These are phyloP conservation scores for Parazoanthus swiftii DNA, from an alignment of 92 coral and sea anemone species.

Conservation along the genomic window DNA sequence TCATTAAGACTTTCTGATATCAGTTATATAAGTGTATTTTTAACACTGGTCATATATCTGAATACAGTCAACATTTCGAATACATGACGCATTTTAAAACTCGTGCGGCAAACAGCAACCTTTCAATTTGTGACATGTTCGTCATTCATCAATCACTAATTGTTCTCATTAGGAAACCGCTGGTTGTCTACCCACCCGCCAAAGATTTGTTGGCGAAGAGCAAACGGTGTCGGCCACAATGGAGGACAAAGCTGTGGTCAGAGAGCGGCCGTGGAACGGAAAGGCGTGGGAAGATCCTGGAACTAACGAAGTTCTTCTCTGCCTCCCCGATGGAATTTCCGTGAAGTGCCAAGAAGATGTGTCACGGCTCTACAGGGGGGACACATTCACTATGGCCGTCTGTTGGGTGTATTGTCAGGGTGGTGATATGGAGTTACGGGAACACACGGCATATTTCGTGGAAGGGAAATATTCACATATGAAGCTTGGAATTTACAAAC, in stretches of 20 bases:
- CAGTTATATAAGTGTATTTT: too few relatives aligned
- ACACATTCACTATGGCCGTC: background rate
- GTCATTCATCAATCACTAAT: background rate
- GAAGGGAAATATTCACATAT: slow-evolving; percentile 11
- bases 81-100: too few relatives aligned
- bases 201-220: slow-evolving; percentile 24
- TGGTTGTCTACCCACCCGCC: background rate
- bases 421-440: background rate
- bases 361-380: background rate
- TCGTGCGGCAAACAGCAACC: too few relatives aligned
- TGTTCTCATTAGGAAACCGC: background rate
- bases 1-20: too few relatives aligned
- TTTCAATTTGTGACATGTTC: too few relatives aligned
- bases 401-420: slow-evolving; percentile 21
- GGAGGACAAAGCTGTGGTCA: slow-evolving; percentile 3
- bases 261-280: slow-evolving; percentile 9
- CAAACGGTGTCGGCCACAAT: background rate
- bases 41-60: too few relatives aligned
- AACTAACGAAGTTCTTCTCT: background rate
- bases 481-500: background rate
- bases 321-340: slow-evolving; percentile 21
- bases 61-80: too few relatives aligned
- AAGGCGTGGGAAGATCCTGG: slow-evolving; percentile 22
- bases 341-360: slow-evolving; percentile 9
- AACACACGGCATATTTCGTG: slow-evolving; percentile 23